Percentiles rank a stretch among this genome's conserved stretches.
Evolutionary conservation across 2,113 vertebrate species (phyloP).

Genomic region (Dasyornis broadbenti): DNA sequence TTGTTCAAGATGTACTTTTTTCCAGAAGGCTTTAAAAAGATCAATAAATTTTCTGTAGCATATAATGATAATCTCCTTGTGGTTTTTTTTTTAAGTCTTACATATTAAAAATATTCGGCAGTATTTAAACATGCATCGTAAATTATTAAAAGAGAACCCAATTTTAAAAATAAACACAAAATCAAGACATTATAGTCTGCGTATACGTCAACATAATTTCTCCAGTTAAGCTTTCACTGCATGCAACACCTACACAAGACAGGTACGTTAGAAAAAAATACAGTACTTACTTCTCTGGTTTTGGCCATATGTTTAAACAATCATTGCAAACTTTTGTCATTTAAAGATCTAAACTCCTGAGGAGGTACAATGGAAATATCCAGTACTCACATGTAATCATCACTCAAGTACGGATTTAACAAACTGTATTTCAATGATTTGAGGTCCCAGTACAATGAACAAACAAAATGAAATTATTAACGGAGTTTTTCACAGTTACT

Average conservation of each 20-base stretch:
- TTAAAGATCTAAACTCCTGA: not conserved
- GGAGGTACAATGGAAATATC: not conserved
- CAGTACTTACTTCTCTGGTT: not conserved
- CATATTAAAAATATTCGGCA: not conserved
- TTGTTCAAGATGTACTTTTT: not conserved
- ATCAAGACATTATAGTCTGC: not conserved
- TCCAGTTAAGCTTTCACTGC: not conserved
- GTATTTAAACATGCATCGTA: not conserved
- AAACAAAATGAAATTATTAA: conserved; percentile 66
- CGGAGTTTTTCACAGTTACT: conserved; percentile 63
- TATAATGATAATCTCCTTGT: not conserved
- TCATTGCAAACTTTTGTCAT: not conserved
- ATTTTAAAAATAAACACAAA: not conserved
- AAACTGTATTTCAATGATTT: conserved; percentile 47
- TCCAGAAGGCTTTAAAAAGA: not conserved
- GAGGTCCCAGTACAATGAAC: conserved; percentile 33
- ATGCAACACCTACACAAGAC: not conserved
- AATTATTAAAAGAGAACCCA: not conserved
- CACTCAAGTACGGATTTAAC: conserved; percentile 28
- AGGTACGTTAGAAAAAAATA: fast-evolving
- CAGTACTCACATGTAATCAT: not conserved
- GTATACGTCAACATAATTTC: not conserved
- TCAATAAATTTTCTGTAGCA: not conserved
- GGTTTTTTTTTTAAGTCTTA: not conserved
- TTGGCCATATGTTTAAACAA: not conserved